Evolutionary conservation across 2,797 vertebrate species (phyloP).

Genomic region (Petrocephalus schoutedeni): DNA sequence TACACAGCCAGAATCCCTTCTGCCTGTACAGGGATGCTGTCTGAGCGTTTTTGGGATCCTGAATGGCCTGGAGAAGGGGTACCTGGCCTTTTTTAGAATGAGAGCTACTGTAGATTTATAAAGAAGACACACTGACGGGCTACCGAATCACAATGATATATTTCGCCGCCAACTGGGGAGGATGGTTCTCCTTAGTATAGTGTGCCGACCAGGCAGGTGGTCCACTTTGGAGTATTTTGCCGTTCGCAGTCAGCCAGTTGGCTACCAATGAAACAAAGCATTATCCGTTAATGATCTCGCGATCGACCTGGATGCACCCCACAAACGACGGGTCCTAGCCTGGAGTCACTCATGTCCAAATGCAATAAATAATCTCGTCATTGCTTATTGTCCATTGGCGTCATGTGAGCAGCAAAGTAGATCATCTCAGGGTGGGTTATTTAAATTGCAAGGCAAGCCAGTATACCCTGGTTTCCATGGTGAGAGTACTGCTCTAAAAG

Average conservation of each 20-base stretch:
- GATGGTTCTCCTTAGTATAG: background rate
- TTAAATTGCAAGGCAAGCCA: background rate
- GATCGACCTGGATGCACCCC: background rate
- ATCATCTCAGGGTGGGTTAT: background rate
- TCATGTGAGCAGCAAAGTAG: background rate
- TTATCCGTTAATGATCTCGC: background rate
- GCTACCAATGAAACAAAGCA: background rate
- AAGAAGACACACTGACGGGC: background rate
- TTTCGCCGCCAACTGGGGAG: background rate
- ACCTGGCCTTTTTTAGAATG: background rate
- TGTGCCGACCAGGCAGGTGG: background rate
- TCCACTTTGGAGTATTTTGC: background rate
- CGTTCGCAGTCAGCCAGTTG: background rate
- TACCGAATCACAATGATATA: background rate
- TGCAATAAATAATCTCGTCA: background rate
- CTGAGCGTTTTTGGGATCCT: background rate
- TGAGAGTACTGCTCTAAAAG: background rate
- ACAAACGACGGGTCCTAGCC: background rate
- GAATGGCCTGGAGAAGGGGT: background rate
- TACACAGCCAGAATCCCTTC: background rate
- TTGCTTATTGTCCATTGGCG: background rate
- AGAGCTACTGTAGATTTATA: background rate
- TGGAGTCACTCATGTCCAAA: background rate
- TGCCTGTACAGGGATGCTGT: background rate
- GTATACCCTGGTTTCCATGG: slow-evolving; percentile 12